Evolutionary conservation across 2,888 invertebrate genomes (phyloP).

Genomic region (Cataglyphis rosenhaueri): DNA sequence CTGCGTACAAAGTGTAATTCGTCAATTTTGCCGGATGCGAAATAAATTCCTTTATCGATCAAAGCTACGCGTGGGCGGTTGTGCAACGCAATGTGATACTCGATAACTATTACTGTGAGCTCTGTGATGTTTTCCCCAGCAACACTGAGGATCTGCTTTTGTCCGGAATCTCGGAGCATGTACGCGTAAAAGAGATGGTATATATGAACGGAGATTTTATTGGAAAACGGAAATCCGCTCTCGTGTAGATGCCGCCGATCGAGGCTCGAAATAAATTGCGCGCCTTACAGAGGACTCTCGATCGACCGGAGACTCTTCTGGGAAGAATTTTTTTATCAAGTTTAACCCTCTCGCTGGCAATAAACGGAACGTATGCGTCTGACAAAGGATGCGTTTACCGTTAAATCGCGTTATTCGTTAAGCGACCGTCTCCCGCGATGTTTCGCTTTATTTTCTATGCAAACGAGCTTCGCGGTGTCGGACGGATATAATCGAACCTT

Average conservation of each 20-base stretch:
- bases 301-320: conserved; percentile 57
- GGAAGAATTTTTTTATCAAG: conserved; percentile 63
- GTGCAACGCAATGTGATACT: conserved; percentile 39
- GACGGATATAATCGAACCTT: conserved; percentile 46
- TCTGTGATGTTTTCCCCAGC: conserved; percentile 62
- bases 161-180: conserved; percentile 52
- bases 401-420: conserved; percentile 67
- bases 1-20: conserved; percentile 16
- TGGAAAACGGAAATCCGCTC: conserved; percentile 77
- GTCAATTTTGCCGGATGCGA: conserved; percentile 49
- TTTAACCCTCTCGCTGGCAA: not conserved
- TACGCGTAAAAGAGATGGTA: conserved; percentile 57
- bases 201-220: conserved; percentile 71
- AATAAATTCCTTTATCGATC: conserved; percentile 67
- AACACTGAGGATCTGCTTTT: conserved; percentile 58
- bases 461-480: conserved; percentile 69
- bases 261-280: conserved; percentile 78
- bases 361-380: conserved; percentile 45
- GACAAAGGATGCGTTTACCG: conserved; percentile 69
- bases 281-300: conserved; percentile 74
- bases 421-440: conserved; percentile 57
- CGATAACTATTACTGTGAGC: conserved; percentile 62
- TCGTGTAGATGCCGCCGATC: conserved; percentile 71
- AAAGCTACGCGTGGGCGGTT: conserved; percentile 29
- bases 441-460: conserved; percentile 79